These are phyloP conservation scores for Drosophila kambysellisi DNA, from an alignment of 2,888 invertebrate genomes.

Conservation along the genomic window DNA sequence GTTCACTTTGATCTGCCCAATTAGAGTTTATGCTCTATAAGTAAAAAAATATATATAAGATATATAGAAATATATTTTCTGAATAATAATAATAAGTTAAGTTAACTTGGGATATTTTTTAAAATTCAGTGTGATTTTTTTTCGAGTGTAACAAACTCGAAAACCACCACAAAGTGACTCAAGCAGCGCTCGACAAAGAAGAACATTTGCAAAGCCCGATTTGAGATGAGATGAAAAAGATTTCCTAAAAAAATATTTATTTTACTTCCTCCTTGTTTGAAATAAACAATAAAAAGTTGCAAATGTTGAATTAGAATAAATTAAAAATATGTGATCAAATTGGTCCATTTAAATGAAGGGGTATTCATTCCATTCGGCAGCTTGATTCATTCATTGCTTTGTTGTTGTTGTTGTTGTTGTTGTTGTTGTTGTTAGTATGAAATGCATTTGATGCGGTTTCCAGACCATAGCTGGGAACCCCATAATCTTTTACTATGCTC, in stretches of 20 bases:
- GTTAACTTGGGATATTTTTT: too few species aligned
- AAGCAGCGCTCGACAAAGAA: not conserved
- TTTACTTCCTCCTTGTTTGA: not conserved
- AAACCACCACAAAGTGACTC: too few species aligned
- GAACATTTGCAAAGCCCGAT: too few species aligned
- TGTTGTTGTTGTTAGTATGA: not conserved
- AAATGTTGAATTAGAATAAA: not conserved
- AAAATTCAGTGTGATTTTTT: not conserved
- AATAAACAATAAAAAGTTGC: not conserved
- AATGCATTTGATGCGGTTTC: constrained; percentile 17
- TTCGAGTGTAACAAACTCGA: not conserved
- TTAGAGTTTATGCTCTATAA: not conserved
- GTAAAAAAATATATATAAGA: too few species aligned
- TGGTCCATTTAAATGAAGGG: not conserved
- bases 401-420: not conserved
- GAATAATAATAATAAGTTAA: not conserved
- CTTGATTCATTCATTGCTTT: not conserved
- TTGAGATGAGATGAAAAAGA: not conserved
- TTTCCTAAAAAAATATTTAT: not conserved
- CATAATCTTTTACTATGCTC: constrained; percentile 16
- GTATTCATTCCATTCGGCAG: not conserved
- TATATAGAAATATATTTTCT: not conserved
- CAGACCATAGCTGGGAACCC: constrained; percentile 1
- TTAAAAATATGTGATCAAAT: not conserved
- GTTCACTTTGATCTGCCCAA: not conserved